These are phyloP conservation scores for Hassar affinis DNA, from an alignment of 2,113 vertebrate genomes.

Conservation along the genomic window DNA sequence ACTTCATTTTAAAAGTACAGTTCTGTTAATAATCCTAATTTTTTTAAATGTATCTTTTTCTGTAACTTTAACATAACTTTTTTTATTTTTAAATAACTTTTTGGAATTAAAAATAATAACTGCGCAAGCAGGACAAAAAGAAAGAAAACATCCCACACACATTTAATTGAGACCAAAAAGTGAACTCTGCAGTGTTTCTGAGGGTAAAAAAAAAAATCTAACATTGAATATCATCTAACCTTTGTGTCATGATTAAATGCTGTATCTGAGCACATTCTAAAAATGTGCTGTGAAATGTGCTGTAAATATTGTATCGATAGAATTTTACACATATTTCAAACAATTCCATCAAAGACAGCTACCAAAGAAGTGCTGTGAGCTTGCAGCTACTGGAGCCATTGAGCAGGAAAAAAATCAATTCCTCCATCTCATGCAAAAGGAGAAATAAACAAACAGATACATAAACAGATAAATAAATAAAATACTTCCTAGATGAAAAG, in stretches of 20 bases:
- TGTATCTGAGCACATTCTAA: background rate
- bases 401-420: background rate
- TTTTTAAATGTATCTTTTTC: too few species aligned
- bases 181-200: background rate
- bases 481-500: conserved; percentile 18
- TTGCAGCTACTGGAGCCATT: background rate
- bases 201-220: background rate
- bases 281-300: background rate
- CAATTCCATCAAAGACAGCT: background rate
- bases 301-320: background rate
- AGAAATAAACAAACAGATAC: conserved; percentile 6
- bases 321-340: background rate
- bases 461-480: conserved; percentile 27
- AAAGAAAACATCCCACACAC: background rate
- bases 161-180: background rate
- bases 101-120: too few species aligned
- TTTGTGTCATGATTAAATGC: background rate
- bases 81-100: too few species aligned
- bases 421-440: background rate
- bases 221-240: too few species aligned
- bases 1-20: too few species aligned
- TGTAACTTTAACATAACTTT: too few species aligned
- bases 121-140: too few species aligned
- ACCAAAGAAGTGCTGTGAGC: background rate
- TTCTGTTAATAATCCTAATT: too few species aligned